Conservation (phyloP, 2,113 vertebrate genomes). For the Xiphophorus hellerii region DNA sequence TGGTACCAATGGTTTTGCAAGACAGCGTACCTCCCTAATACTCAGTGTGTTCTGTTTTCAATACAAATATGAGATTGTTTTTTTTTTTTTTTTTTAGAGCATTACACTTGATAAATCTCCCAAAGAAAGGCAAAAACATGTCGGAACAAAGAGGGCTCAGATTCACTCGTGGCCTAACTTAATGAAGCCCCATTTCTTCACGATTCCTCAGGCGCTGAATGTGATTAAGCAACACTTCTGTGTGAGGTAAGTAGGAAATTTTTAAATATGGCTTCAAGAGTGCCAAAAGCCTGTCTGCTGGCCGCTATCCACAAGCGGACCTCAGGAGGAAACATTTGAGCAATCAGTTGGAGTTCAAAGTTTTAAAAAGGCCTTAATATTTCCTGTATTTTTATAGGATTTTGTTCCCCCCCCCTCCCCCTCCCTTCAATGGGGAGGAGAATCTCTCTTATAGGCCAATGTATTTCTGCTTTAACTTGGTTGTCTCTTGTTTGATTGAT, state of each 20-base stretch:
- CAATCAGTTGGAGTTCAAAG: conserved; percentile 58
- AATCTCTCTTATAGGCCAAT: conserved; percentile 61
- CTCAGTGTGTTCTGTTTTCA: not conserved
- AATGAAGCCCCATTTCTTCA: conserved; percentile 13
- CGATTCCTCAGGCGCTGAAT: conserved; percentile 17
- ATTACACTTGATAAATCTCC: not conserved
- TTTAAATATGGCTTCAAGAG: conserved; percentile 1
- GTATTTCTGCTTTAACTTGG: conserved; percentile 41
- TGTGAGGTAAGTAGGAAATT: conserved; percentile 51
- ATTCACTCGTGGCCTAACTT: conserved; percentile 2
- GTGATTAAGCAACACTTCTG: conserved; percentile 51
- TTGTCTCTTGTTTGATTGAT: conserved; percentile 38
- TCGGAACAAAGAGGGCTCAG: not conserved
- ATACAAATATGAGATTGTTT: not conserved
- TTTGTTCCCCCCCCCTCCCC: not conserved
- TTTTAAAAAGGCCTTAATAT: conserved; percentile 45
- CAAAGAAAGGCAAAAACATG: conserved; percentile 44
- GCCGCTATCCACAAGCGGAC: conserved; percentile 34
- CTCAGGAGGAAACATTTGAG: conserved; percentile 61
- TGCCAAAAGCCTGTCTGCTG: conserved; percentile 42
- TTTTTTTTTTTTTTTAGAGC: not conserved
- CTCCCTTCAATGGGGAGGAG: conserved; percentile 42
- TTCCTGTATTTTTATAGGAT: conserved; percentile 27
- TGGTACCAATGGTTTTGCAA: not conserved
- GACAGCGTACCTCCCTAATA: not conserved